Conservation (phyloP, 2,113 vertebrate species). For the Calyptomena viridis region DNA sequence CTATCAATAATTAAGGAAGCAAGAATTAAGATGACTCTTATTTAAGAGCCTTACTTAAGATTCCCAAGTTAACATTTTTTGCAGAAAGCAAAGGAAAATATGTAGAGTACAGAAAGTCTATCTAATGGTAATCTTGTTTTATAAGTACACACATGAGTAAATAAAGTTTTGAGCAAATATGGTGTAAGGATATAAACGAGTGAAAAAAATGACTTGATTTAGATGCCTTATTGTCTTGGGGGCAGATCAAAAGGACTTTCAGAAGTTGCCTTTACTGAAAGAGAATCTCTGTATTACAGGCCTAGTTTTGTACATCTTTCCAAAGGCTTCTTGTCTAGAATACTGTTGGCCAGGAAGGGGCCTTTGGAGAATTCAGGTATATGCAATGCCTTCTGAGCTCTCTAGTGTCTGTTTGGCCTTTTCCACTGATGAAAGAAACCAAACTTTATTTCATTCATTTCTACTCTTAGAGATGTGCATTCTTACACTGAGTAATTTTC, state of each 20-base stretch:
- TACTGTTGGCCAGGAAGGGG: neutral
- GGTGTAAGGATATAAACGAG: neutral
- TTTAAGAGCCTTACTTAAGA: neutral
- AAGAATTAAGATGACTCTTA: neutral
- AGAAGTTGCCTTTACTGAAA: neutral
- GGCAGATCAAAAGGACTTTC: neutral
- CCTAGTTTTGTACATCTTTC: neutral
- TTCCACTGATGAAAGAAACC: neutral
- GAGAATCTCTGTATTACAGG: neutral
- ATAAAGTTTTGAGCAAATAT: neutral
- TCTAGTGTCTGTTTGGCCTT: neutral
- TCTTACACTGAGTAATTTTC: neutral
- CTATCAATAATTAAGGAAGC: neutral
- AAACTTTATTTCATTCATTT: neutral
- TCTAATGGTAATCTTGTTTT: neutral
- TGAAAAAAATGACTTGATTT: neutral
- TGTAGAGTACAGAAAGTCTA: neutral
- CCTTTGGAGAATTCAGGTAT: neutral
- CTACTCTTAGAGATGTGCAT: neutral
- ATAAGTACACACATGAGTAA: neutral
- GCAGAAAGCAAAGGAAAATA: neutral
- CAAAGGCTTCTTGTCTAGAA: neutral
- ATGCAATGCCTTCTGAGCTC: neutral
- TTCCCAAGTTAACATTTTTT: neutral
- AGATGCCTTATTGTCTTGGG: neutral